Conservation (phyloP, 1,140 invertebrate genomes). For the Oedothorax gibbosus region DNA sequence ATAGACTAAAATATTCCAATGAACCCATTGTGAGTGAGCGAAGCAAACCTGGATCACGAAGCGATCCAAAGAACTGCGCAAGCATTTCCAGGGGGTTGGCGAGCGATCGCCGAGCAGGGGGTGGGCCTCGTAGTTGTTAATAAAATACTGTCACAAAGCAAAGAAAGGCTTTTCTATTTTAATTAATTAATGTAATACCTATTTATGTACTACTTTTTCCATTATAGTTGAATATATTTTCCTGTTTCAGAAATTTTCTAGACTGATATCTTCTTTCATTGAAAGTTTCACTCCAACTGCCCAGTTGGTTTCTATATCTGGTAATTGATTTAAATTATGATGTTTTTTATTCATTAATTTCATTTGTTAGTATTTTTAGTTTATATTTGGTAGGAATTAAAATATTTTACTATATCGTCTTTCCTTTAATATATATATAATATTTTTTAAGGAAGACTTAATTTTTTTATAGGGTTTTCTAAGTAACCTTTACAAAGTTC, state of each 20-base stretch:
- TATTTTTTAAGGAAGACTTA: no score
- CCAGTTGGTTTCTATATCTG: conserved; percentile 93
- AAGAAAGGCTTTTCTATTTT: not conserved
- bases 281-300: conserved; percentile 91
- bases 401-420: not conserved
- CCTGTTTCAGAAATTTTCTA: conserved; percentile 81
- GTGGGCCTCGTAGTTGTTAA: no score
- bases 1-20: no score
- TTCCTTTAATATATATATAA: no score
- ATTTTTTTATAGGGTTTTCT: no score
- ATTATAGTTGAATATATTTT: not conserved
- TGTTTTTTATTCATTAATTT: not conserved
- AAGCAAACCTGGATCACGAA: no score
- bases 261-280: conserved; percentile 87
- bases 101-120: no score
- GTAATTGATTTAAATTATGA: conserved; percentile 62
- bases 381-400: not conserved
- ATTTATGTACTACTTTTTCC: not conserved
- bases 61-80: no score
- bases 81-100: no score
- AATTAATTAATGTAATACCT: not conserved
- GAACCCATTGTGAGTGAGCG: no score
- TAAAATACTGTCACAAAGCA: not conserved
- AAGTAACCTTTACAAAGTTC: no score
- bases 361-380: not conserved